Evolutionary conservation across 2,797 vertebrate species (phyloP), one percentile per base, ranked within the genome.

Genomic region (Lutjanus campechanus): DNA sequence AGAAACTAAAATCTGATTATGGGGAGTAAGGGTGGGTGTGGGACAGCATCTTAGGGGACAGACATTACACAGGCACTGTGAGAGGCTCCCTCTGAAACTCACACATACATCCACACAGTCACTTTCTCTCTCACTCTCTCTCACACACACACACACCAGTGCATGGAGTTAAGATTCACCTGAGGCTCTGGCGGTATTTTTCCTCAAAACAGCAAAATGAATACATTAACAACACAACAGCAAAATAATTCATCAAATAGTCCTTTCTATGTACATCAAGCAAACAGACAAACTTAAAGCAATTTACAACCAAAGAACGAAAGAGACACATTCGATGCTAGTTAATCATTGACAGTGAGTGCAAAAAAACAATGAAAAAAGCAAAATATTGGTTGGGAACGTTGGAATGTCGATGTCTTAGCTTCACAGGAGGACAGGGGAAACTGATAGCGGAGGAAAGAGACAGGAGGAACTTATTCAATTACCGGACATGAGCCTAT

Each of bases 371-470:
- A 77, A 22, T 55, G 36, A 8, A 85, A 62, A 46, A 63, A 20
- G 5, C 11, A 15, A 63, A 76, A 82, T 67, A 70, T 85, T 64
- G 70, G 79, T 67, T 7, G 56, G 92, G 90, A 92, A 95, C 79
- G 91, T 91, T 76, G 95, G 94, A 96, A 96, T 95, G 94, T 95
- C 61, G 72, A 90, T 86, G 88, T 79, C 83, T 88, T 17, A 62
- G 86, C 85, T 90, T 92, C 85, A 36, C 29, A 36, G 88, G 76
- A 79, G 81, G 83, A 87, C 72, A 85, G 62, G 56, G 65, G 76
- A 90, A 88, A 90, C 88, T 63, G 81, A 93, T 86, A 29, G 87
- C 87, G 41, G 89, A 93, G 92, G 92, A 94, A 91, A 93, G 89
- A 91, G 88, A 93, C 90, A 60, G 72, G 77, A 90, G 92, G 89